phyloP scores from a whole-genome alignment of 2,888 invertebrate species.

The Chaitophorus viminalis region DNA sequence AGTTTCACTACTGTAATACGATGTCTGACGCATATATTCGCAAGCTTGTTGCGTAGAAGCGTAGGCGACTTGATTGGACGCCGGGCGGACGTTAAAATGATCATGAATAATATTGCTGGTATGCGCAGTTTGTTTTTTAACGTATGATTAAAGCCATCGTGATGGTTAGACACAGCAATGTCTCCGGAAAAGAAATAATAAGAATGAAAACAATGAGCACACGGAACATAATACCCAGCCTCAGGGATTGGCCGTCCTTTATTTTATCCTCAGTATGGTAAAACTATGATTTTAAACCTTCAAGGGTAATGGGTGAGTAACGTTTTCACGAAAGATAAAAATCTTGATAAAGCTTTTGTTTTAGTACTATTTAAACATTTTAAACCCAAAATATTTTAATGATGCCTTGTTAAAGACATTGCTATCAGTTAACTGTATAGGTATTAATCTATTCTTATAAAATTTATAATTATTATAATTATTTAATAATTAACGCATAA shows the following conservation, averaged over 20 bases:
- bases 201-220: conserved; percentile 25
- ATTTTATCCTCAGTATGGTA: not conserved
- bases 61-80: conserved; percentile 54
- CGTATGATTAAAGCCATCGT: conserved; percentile 19
- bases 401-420: not conserved
- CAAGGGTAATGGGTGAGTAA: not conserved
- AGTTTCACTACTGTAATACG: conserved; percentile 1
- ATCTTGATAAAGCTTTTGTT: not conserved
- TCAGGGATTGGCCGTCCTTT: conserved; percentile 24
- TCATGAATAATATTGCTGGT: conserved; percentile 16
- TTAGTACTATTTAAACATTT: not conserved
- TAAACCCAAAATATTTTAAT: not conserved
- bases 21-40: not conserved
- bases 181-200: conserved; percentile 41
- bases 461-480: too few species aligned
- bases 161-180: too few species aligned
- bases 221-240: conserved; percentile 2
- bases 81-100: conserved; percentile 31
- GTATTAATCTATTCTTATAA: too few species aligned
- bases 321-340: not conserved
- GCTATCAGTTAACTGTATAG: not conserved
- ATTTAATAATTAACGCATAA: too few species aligned
- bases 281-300: conserved; percentile 18
- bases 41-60: conserved; percentile 13
- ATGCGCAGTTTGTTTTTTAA: conserved; percentile 19